Base-by-base conservation (phyloP, 2,888 invertebrate genomes). In the Hermodice carunculata region DNA sequence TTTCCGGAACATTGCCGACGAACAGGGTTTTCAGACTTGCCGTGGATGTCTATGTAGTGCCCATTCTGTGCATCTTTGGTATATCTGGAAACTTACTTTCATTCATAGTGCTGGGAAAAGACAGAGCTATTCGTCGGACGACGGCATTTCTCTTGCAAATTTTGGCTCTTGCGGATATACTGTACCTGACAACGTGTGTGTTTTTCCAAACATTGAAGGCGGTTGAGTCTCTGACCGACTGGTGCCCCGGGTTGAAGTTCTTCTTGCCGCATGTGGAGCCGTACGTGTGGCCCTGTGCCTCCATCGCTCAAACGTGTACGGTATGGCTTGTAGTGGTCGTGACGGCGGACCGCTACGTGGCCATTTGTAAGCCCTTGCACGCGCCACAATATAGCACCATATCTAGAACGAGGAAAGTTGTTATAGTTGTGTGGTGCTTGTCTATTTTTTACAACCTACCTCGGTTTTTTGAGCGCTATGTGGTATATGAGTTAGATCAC, bases 261-360 rank as follows among this genome's bases (percentile, higher is more conserved):
- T 26, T 31, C 56, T 72, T 61, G 61, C 66, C 72, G 5, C 64
- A 61, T 31, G 57, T 72, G 43, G 66, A 64, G 57, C 71, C 66
- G 19, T 73, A 67, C 60, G 59, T 72, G 17, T 72, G 69, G 71
- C 67, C 73, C 3, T 63, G 40, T 37, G 71, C 73, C 24, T 66
- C 71, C 19, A 61, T 63, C 6, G 73, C 73, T 0, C 73, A 73
- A 61, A 72, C 69, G 22, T 57, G 67, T n/a, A 63, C 73, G 2
- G 73, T 73, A 11, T 73, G 73, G 73, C 53, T 73, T 42, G 73
- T 73, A 5, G 67, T 73, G 11, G 58, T 73, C 14, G 59, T 73
- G 1, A 73, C 73, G 5, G 67, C 67, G 8, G 73, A 73, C 51
- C 54, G 73, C 19, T 73, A 67, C 61, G 53, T 69, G 24, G 73